Base-by-base conservation (phyloP, 2,113 vertebrate species). In the Callopanchax toddi region DNA sequence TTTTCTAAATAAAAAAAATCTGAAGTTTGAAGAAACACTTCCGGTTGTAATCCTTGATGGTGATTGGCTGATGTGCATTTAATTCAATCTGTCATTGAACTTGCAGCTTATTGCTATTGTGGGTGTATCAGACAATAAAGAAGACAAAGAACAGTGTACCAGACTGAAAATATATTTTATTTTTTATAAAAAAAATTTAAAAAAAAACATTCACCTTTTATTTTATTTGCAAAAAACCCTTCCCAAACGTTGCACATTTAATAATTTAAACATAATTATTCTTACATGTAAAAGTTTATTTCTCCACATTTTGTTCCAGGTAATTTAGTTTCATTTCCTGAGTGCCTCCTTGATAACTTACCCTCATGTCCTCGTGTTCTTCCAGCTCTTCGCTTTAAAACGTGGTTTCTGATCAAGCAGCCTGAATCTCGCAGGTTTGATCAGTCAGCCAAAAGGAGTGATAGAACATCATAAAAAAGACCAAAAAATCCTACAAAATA, bases 21-120 rank as follows among this genome's bases (percentile, higher is more conserved):
- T 54, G 7, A 11, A 52, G 17, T n/a, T 32, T 21, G 8, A 40
- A 45, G 15, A 11, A 56, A 7, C 13, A 25, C 60, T 22, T 34
- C 32, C 29, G 29, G 29, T 32, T 1, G 10, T 32, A 36, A 18
- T 56, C 17, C 18, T 53, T 42, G 67, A 56, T 32, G 67, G 44
- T 44, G 60, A 76, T 63, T 69, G 74, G 78, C 36, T 78, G 49
- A 54, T 68, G 13, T 21, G 36, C 6, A 48, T 68, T 4, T n/a
- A n/a, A n/a, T n/a, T 4, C 40, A 9, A 18, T 43, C 10, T 8
- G 6, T 32, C 29, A 32, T 17, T 43, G n/a, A 3, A 17, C 20
- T 44, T 44, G 42, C n/a, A 44, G 42, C n/a, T 44, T 2, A 18
- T 18, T 63, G 6, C 44, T 25, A 20, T 53, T 51, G 23, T 51